A percentile compares a stretch with the other conserved stretches of the same genome.
These are phyloP conservation scores for Mythimna loreyi DNA, from an alignment of 2,888 invertebrate species.

Conservation along the genomic window DNA sequence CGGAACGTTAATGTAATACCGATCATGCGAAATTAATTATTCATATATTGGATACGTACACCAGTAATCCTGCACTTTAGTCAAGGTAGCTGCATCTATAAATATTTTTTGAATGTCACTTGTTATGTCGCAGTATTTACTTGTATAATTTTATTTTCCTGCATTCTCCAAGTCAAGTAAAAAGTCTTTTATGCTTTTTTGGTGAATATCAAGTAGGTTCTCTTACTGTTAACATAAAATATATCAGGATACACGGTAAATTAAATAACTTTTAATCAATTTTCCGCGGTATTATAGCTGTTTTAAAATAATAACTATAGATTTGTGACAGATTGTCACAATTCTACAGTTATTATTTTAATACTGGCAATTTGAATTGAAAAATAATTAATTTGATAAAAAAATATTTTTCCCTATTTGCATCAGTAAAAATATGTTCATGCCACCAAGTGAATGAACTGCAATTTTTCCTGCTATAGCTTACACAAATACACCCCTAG, in stretches of 20 bases:
- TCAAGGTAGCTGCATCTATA: constrained; percentile 1
- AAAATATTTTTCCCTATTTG: background rate
- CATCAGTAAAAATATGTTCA: background rate
- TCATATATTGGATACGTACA: background rate
- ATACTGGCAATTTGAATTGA: background rate
- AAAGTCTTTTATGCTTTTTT: background rate
- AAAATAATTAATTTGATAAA: background rate
- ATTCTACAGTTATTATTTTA: background rate
- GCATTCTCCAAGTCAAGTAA: background rate
- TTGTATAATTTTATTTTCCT: background rate
- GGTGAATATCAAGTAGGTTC: background rate
- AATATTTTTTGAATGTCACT: constrained; percentile 20
- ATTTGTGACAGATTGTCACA: no score
- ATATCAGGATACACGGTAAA: no score
- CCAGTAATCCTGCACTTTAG: constrained; percentile 10
- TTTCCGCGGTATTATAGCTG: background rate
- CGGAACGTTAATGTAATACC: constrained; percentile 9
- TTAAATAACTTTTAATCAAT: no score
- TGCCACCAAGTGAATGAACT: constrained; percentile 55
- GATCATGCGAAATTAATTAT: constrained; percentile 37
- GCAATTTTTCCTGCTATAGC: constrained; percentile 49
- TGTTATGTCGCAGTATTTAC: constrained; percentile 3
- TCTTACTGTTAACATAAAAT: no score
- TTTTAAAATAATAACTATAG: background rate
- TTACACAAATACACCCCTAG: constrained; percentile 51